A percentile compares a stretch with the other conserved stretches of the same genome.
Evolutionary conservation across 2,113 vertebrate species (phyloP).

Genomic region (Erythrolamprus reginae): DNA sequence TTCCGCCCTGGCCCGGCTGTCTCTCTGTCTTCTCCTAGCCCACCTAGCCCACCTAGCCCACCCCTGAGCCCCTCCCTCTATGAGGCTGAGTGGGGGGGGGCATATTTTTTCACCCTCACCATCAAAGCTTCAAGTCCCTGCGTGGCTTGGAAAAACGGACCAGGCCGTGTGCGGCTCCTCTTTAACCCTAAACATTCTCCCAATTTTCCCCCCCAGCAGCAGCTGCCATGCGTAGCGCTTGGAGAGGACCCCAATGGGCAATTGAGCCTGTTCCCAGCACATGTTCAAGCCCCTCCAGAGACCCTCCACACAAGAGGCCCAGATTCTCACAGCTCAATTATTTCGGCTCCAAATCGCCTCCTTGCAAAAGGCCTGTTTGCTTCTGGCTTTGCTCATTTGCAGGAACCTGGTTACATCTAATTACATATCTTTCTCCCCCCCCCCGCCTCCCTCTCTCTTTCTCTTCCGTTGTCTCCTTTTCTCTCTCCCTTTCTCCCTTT

Average conservation of each 20-base stretch:
- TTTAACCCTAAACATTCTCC: rapidly evolving
- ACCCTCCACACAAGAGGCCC: background rate
- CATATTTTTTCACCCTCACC: rapidly evolving
- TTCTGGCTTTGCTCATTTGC: background rate
- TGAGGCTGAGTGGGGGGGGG: background rate
- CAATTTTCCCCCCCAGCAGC: background rate
- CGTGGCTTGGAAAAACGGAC: rapidly evolving
- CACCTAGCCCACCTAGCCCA: background rate
- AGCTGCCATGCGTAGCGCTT: conserved; percentile 13
- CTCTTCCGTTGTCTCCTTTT: no score
- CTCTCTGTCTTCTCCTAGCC: background rate
- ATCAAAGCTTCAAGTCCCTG: background rate
- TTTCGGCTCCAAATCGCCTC: background rate
- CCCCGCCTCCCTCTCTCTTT: no score
- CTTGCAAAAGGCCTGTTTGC: background rate
- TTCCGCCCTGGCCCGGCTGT: rapidly evolving
- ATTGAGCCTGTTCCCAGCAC: rapidly evolving
- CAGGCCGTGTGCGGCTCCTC: background rate
- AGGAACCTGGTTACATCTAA: background rate
- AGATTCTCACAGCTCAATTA: background rate
- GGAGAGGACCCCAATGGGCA: background rate
- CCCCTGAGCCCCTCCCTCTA: background rate
- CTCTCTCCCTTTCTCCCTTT: no score
- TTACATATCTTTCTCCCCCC: background rate
- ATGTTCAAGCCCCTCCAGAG: background rate